A percentile compares a stretch with the other conserved stretches of the same genome.
Evolutionary conservation across 2,113 vertebrate genomes (phyloP).

Genomic region (Morone chrysops): DNA sequence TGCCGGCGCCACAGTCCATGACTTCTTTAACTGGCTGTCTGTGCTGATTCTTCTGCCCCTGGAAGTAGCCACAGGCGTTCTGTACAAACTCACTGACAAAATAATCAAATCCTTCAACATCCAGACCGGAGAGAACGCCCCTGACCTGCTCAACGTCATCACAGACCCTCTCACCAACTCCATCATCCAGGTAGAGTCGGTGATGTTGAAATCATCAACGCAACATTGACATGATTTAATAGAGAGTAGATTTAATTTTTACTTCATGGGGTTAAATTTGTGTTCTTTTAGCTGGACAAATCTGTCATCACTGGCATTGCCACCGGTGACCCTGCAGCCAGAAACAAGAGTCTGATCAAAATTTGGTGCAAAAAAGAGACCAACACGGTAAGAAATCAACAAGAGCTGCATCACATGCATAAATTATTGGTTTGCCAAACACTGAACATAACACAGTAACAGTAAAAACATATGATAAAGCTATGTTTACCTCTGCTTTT

Average conservation of each 20-base stretch:
- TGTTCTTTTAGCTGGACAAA: constrained; percentile 89
- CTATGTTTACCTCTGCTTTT: constrained; percentile 15
- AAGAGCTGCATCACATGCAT: constrained; percentile 22
- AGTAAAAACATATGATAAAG: constrained; percentile 31
- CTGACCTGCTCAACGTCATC: constrained; percentile 94
- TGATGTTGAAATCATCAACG: neutral
- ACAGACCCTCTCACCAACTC: constrained; percentile 94
- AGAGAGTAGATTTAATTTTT: neutral
- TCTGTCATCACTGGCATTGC: constrained; percentile 91
- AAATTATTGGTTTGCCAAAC: constrained; percentile 21
- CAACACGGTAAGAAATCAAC: constrained; percentile 83
- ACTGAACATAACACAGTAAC: neutral
- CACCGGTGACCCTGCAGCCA: constrained; percentile 82
- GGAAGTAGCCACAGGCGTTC: constrained; percentile 88
- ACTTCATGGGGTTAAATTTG: neutral
- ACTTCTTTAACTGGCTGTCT: constrained; percentile 98
- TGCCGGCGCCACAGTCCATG: constrained; percentile 94
- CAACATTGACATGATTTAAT: neutral
- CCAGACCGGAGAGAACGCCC: constrained; percentile 90
- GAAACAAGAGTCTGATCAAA: constrained; percentile 94
- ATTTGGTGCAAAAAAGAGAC: constrained; percentile 88
- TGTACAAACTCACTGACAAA: constrained; percentile 87
- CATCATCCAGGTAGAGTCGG: constrained; percentile 90
- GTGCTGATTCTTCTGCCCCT: constrained; percentile 91
- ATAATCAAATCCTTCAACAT: constrained; percentile 90